Percentiles rank a stretch among this genome's conserved stretches.
Evolutionary conservation across 2,113 vertebrate genomes (phyloP).

Genomic region (Phocoena phocoena): DNA sequence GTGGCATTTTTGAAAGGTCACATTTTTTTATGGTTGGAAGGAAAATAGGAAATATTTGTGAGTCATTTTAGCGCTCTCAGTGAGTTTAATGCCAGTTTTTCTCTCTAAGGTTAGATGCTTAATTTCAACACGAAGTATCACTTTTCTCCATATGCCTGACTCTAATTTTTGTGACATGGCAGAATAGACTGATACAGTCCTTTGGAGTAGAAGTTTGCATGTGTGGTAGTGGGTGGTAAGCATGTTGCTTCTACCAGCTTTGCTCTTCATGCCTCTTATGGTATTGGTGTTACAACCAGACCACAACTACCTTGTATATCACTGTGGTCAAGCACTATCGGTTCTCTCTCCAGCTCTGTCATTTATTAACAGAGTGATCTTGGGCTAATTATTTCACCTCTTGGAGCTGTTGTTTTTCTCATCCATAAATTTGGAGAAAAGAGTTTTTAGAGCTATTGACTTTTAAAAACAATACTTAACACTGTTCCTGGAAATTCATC

Average conservation of each 20-base stretch:
- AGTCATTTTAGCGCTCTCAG: slow-evolving; percentile 65
- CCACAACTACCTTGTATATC: not conserved
- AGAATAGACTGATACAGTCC: not conserved
- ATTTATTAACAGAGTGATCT: not conserved
- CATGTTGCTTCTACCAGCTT: not conserved
- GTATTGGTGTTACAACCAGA: no score
- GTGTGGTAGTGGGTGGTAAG: not conserved
- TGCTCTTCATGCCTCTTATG: not conserved
- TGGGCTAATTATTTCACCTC: not conserved
- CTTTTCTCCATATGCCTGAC: not conserved
- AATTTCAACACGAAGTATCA: slow-evolving; percentile 46
- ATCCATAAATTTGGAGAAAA: not conserved
- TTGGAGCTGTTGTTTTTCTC: not conserved
- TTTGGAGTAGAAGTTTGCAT: not conserved
- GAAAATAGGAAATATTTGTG: slow-evolving; percentile 73
- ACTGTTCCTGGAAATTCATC: not conserved
- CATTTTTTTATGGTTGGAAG: slow-evolving; percentile 73
- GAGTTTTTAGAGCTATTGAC: not conserved
- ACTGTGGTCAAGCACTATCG: not conserved
- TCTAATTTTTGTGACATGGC: not conserved
- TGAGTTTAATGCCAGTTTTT: slow-evolving; percentile 47
- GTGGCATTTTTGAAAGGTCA: slow-evolving; percentile 75
- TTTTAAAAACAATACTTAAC: not conserved
- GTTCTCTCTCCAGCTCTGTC: not conserved
- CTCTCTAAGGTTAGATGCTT: slow-evolving; percentile 35